Evolutionary conservation across 2,113 vertebrate species (phyloP).

Genomic region (Symphodus melops): DNA sequence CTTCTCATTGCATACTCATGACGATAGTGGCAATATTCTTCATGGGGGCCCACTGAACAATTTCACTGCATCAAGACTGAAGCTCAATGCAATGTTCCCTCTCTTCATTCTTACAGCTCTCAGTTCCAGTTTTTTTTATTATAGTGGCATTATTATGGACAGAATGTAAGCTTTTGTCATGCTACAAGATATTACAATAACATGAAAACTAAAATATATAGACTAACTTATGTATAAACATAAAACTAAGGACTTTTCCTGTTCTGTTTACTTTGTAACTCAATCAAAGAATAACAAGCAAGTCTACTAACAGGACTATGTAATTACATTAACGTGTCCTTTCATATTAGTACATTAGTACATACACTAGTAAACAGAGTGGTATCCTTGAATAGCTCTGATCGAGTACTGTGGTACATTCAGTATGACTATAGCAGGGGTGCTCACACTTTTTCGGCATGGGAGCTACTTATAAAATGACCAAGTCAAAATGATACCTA

Average conservation of each 20-base stretch:
- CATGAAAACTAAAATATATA: not conserved
- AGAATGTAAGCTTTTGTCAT: not conserved
- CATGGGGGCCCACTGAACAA: conserved; percentile 14
- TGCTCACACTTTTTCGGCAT: too few species aligned
- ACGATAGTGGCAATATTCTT: conserved; percentile 38
- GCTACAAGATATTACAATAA: not conserved
- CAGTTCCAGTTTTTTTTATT: not conserved
- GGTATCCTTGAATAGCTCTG: conserved; percentile 24
- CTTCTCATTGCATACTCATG: not conserved
- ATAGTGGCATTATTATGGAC: not conserved
- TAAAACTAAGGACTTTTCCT: too few species aligned
- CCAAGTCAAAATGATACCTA: too few species aligned
- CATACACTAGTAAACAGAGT: not conserved
- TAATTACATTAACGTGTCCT: conserved; percentile 3
- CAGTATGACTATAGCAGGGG: too few species aligned
- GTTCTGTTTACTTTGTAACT: too few species aligned
- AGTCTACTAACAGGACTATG: not conserved
- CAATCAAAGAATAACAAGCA: too few species aligned
- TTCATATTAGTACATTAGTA: conserved; percentile 6
- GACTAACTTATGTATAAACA: too few species aligned
- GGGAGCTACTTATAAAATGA: too few species aligned
- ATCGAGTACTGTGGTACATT: not conserved
- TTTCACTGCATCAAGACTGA: not conserved
- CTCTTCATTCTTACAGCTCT: not conserved
- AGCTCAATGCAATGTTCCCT: too few species aligned